phyloP scores from a whole-genome alignment of 2,888 invertebrate genomes.

The Synanthedon vespiformis region DNA sequence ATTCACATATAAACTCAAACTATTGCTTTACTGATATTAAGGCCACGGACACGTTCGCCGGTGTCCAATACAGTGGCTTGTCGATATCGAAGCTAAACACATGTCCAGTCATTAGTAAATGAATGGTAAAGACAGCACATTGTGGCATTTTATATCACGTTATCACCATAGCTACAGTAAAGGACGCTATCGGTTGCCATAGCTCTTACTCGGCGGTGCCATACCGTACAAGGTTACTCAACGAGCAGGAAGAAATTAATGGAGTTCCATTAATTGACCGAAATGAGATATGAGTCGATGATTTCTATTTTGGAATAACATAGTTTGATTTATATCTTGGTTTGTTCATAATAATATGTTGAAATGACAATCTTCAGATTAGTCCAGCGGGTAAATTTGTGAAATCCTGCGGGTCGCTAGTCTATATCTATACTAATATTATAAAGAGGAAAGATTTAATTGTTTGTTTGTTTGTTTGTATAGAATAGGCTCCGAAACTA shows the following conservation, averaged over 20 bases:
- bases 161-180: conserved; percentile 39
- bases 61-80: neutral
- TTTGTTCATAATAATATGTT: no score
- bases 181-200: conserved; percentile 39
- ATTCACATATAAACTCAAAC: no score
- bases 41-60: neutral
- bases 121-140: conserved; percentile 27
- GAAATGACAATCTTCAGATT: no score
- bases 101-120: conserved; percentile 44
- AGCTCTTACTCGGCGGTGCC: conserved; percentile 23
- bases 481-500: no score
- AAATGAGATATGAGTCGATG: no score
- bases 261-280: neutral
- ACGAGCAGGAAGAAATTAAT: neutral
- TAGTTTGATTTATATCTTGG: no score
- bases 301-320: no score
- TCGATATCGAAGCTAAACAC: conserved; percentile 10
- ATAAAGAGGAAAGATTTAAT: no score
- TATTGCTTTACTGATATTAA: neutral
- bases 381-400: no score
- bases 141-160: conserved; percentile 12
- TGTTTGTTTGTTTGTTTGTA: no score
- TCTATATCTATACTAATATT: no score
- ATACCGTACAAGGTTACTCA: conserved; percentile 31
- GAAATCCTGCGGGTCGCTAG: no score